These are phyloP conservation scores for Antitype chi DNA, from an alignment of 2,888 invertebrate genomes.

Conservation along the genomic window DNA sequence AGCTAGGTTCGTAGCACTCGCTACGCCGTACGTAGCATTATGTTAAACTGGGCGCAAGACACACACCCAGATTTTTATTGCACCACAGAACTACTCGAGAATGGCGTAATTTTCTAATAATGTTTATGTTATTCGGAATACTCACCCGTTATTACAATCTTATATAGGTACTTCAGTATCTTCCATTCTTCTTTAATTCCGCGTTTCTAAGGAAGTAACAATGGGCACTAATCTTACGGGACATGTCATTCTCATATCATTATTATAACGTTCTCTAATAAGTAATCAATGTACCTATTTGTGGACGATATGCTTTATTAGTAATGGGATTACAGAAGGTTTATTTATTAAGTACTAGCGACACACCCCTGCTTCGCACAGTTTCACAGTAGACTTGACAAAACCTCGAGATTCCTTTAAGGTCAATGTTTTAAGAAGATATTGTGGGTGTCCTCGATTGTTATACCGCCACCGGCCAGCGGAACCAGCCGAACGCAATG, in stretches of 20 bases:
- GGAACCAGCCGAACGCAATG: too few species aligned
- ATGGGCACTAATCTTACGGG: slow-evolving; percentile 73
- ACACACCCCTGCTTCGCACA: too few species aligned
- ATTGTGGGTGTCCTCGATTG: too few species aligned
- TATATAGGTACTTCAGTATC: background rate
- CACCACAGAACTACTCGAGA: too few species aligned
- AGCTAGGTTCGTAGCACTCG: background rate
- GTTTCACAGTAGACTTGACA: too few species aligned
- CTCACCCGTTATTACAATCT: background rate
- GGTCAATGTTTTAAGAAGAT: too few species aligned
- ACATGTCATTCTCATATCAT: slow-evolving; percentile 74
- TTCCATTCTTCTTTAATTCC: slow-evolving; percentile 26
- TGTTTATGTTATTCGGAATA: background rate
- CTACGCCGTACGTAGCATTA: background rate
- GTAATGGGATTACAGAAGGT: slow-evolving; percentile 68
- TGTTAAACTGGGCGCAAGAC: background rate
- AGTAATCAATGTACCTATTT: slow-evolving; percentile 78
- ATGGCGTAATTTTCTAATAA: background rate
- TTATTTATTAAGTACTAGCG: background rate
- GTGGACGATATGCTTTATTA: slow-evolving; percentile 74
- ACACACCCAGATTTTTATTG: background rate
- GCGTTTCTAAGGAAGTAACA: slow-evolving; percentile 62
- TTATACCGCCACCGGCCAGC: too few species aligned
- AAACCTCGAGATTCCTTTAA: too few species aligned
- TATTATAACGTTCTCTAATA: slow-evolving; percentile 77